phyloP scores from a whole-genome alignment of 2,888 invertebrate species.

The Nemotelus nigrinus region DNA sequence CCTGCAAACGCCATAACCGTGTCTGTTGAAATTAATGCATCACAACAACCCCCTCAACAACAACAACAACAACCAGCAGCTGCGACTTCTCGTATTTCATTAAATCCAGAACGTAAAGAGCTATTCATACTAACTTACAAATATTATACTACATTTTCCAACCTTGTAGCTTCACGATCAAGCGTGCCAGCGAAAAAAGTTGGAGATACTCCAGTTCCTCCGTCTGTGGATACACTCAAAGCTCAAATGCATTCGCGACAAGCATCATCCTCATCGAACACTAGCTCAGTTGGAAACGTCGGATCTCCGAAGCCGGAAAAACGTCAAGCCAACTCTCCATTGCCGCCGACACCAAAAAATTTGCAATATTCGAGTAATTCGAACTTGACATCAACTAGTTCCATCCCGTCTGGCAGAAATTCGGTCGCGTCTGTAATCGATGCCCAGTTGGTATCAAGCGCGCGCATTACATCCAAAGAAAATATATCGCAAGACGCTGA shows the following conservation, averaged over 20 bases:
- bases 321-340: slow-evolving; percentile 87
- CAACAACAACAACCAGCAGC: no score
- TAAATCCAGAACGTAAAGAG: slow-evolving; percentile 33
- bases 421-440: slow-evolving; percentile 65
- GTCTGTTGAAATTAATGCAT: slow-evolving; percentile 62
- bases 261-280: slow-evolving; percentile 79
- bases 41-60: slow-evolving; percentile 59
- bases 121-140: no score
- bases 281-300: slow-evolving; percentile 77
- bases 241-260: slow-evolving; percentile 71
- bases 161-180: slow-evolving; percentile 25
- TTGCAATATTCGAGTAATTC: slow-evolving; percentile 57
- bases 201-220: slow-evolving; percentile 63
- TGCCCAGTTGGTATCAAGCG: slow-evolving; percentile 51
- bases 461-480: slow-evolving; percentile 63
- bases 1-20: slow-evolving; percentile 66
- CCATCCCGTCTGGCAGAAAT: slow-evolving; percentile 58
- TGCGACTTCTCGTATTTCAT: background rate
- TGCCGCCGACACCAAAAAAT: slow-evolving; percentile 79
- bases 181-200: slow-evolving; percentile 46
- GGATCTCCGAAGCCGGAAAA: slow-evolving; percentile 91
- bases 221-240: slow-evolving; percentile 72
- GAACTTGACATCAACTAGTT: slow-evolving; percentile 60
- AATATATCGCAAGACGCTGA: slow-evolving; percentile 57
- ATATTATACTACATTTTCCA: background rate